Evolutionary conservation across 2,113 vertebrate genomes (phyloP), one percentile per base, ranked within the genome.

Genomic region (Malurus elegans): DNA sequence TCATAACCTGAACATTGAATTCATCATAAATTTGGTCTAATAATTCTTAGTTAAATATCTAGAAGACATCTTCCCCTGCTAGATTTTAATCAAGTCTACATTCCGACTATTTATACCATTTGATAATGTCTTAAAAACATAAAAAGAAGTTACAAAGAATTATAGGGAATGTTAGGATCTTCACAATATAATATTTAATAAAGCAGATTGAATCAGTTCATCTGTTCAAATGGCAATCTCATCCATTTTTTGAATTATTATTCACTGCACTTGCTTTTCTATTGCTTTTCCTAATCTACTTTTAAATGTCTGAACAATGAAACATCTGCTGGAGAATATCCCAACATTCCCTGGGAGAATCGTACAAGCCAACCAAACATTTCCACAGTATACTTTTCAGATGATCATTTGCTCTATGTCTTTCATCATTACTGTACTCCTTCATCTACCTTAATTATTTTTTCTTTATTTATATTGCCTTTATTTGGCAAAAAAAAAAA

Each of bases 301-400:
- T 93, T 93, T 83, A 95, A 67, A 87, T 69, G 40, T 51, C 51
- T 82, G 61, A 79, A 87, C 57, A 93, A 92, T 80, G 64, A 73
- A 91, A 84, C 54, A 90, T 79, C 75, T 92, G 50, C 62, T 88
- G 64, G 65, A 91, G 69, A 93, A 91, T 67, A 93, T 67, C 70
- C 78, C 89, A 81, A 2, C 50, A 70, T 92, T 93, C 42, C 34
- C 42, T 86, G 58, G 25, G 67, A 95, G 50, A 88, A 76, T 73
- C 67, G 70, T n/a, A 19, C 16, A 80, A 86, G 18, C 12, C 34
- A 92, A 42, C 6, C 34, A 79, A 82, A 45, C 34, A 80, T 70
- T 79, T 93, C 25, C 17, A 34, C 19, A 72, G 23, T 32, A 45
- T 34, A 34, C 4, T 53, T 85, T 71, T 82, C 45, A 91, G 20